These are phyloP conservation scores for Cervus canadensis DNA, from an alignment of 2,113 vertebrate species.

Conservation along the genomic window DNA sequence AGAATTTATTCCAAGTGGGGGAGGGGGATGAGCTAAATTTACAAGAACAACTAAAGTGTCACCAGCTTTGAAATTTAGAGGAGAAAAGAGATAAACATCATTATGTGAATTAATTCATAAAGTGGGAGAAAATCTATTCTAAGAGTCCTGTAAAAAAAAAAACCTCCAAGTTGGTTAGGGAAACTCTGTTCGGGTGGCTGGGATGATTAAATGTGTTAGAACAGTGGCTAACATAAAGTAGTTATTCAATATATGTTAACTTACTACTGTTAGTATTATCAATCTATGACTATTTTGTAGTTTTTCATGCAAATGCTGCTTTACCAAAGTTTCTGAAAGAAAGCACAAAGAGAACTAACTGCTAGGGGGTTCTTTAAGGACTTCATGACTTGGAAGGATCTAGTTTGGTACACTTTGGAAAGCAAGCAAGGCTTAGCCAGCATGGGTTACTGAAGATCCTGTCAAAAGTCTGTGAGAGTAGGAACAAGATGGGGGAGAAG, in stretches of 20 bases:
- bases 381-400: background rate
- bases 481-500: fast-evolving
- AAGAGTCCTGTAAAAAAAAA: background rate
- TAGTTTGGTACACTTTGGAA: background rate
- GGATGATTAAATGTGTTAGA: background rate
- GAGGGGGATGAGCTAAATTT: background rate
- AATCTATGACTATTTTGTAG: background rate
- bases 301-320: background rate
- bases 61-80: background rate
- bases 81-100: background rate
- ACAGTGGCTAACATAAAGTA: background rate
- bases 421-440: background rate
- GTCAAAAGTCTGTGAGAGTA: background rate
- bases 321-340: background rate
- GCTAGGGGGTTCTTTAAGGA: background rate
- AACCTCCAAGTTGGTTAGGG: background rate
- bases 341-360: background rate
- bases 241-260: background rate
- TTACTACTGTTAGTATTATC: background rate
- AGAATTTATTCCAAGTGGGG: background rate
- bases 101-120: background rate
- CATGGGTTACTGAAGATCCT: background rate
- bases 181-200: background rate
- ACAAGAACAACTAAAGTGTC: background rate
- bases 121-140: background rate